Percentiles rank a stretch among this genome's conserved stretches.
Evolutionary conservation across 2,797 vertebrate genomes (phyloP).

Genomic region (Champsocephalus esox): DNA sequence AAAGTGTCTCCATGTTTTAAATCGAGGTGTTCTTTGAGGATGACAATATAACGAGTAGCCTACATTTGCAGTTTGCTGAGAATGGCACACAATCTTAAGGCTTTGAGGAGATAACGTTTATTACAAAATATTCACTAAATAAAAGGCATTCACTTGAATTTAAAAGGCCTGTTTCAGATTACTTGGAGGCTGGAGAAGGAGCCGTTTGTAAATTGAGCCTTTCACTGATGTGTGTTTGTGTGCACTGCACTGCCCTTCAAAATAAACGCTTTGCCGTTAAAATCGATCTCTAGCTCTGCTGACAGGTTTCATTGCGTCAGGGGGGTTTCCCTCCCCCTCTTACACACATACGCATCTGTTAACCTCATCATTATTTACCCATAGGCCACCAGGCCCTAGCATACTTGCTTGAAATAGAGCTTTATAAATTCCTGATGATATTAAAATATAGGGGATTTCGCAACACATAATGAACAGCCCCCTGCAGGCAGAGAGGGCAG

Average conservation of each 20-base stretch:
- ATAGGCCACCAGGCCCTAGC: conserved; percentile 34
- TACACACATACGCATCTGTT: conserved; percentile 62
- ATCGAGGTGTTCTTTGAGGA: background rate
- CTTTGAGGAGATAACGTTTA: background rate
- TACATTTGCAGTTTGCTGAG: too few relatives aligned
- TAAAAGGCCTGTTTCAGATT: background rate
- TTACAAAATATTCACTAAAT: background rate
- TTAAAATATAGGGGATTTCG: conserved; percentile 51
- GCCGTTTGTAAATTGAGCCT: background rate
- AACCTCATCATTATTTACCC: conserved; percentile 69
- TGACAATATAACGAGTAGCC: too few relatives aligned
- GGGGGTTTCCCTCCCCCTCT: conserved; percentile 46
- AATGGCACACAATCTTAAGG: too few relatives aligned
- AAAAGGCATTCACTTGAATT: background rate
- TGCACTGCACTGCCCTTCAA: conserved; percentile 7
- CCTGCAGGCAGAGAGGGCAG: background rate
- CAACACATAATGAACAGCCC: conserved; percentile 6
- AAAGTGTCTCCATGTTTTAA: background rate
- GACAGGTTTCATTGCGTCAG: conserved; percentile 53
- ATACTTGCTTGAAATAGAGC: conserved; percentile 63
- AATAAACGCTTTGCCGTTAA: conserved; percentile 42
- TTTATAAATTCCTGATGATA: conserved; percentile 53
- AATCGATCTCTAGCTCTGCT: conserved; percentile 61
- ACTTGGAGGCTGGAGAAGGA: too few relatives aligned
- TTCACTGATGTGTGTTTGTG: conserved; percentile 6